Base-by-base conservation (phyloP, 2,113 vertebrate species). In the Muscicapa adusta region DNA sequence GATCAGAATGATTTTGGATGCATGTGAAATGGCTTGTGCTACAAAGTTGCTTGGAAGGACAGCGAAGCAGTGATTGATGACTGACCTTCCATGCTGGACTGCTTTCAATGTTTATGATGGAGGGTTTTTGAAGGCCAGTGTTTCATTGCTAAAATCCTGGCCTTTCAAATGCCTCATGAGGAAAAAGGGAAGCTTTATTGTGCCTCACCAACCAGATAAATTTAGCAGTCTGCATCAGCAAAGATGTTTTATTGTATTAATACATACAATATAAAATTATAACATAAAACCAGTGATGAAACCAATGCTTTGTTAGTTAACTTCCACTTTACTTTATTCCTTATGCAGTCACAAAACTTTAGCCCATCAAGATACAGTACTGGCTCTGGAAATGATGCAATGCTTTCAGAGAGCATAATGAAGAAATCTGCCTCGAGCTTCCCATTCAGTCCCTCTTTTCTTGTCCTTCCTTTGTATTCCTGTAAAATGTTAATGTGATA, bases 401-500 rank as follows among this genome's bases (percentile, higher is more conserved):
- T 25, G 12, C 3, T 85, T 95, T 73, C 60, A 60, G 48, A 77
- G 16, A 65, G 2, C 25, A 56, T 18, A 57, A 29, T 48, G 31
- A 81, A 85, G 76, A 89, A 65, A 72, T 74, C 42, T 83, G 42
- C 38, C n/a, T 11, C 6, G 3, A 56, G 24, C 20, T 76, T 87
- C 48, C 28, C 8, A 72, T 36, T 43, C 17, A 10, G 67, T 77
- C 17, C 62, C 29, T 85, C 10, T 85, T 66, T 81, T 82, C 34
- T 85, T 63, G 17, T 83, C 38, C 50, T 85, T 65, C 23, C 24
- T 58, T 71, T 68, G 14, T 43, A 63, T 88, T 89, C 31, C 71
- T 77, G 38, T 74, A 89, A 94, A 93, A 94, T 48, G 20, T 78
- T 96, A 96, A 78, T 65, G 93, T 43, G 74, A 93, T 77, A 80